phyloP scores from a whole-genome alignment of 2,797 vertebrate genomes.

The Cetoscarus ocellatus region DNA sequence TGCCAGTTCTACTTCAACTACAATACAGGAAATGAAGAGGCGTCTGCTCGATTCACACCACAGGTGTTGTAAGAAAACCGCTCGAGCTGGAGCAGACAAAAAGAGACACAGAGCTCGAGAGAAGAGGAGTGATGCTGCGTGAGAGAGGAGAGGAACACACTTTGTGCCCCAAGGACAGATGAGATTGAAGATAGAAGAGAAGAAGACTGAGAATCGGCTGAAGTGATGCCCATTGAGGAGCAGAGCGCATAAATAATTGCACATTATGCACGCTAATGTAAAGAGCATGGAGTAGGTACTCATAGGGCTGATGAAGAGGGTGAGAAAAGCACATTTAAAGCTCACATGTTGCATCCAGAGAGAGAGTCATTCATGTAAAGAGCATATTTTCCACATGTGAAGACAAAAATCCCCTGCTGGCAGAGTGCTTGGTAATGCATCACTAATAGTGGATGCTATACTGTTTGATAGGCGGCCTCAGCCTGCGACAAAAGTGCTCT shows the following conservation, averaged over 20 bases:
- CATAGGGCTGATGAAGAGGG: conserved; percentile 51
- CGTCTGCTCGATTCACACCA: conserved; percentile 13
- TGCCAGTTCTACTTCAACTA: neutral
- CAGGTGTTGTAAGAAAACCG: conserved; percentile 17
- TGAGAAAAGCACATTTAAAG: conserved; percentile 60
- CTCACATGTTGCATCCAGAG: conserved; percentile 30
- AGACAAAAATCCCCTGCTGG: conserved; percentile 4
- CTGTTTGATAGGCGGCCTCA: conserved; percentile 22
- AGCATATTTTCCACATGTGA: conserved; percentile 29
- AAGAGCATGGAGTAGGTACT: conserved; percentile 64
- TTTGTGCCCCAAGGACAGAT: conserved; percentile 56
- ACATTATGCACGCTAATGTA: conserved; percentile 65
- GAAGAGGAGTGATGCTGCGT: conserved; percentile 42
- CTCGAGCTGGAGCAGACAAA: neutral
- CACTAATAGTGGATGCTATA: conserved; percentile 46
- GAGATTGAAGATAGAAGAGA: conserved; percentile 54
- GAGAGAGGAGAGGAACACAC: conserved; percentile 58
- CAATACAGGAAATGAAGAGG: neutral
- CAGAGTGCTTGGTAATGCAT: conserved; percentile 18
- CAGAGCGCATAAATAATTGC: conserved; percentile 67
- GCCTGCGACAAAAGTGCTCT: conserved; percentile 33
- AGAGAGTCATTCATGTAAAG: conserved; percentile 41
- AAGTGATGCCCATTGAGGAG: conserved; percentile 64
- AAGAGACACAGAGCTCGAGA: conserved; percentile 21
- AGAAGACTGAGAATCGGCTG: conserved; percentile 58